Evolutionary conservation across 2,113 vertebrate species (phyloP), one percentile per base, ranked within the genome.

Genomic region (Taurulus bubalis): DNA sequence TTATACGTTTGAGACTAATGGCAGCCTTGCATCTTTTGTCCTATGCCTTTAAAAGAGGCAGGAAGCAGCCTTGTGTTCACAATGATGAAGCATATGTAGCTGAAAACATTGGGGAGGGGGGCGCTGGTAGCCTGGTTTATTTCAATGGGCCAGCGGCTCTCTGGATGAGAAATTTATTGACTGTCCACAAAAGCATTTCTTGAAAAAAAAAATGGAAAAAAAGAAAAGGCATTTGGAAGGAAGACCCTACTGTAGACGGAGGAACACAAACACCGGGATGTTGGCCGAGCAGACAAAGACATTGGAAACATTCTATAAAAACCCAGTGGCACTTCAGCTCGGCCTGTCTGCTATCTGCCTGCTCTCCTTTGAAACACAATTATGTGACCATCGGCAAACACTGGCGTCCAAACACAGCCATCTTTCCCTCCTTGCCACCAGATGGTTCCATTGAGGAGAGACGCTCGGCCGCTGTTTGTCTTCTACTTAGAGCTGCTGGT

Each of bases 401-500:
- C 79, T 62, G 82, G 85, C 66, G 68, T 4, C 86, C 89, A 87
- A 88, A 89, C 77, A 86, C 85, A 89, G 91, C 88, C 93, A 88
- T 62, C 93, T 94, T 95, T 93, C 77, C 89, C 84, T 90, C 77
- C 79, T 89, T 94, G 79, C 93, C 91, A 95, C 91, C 94, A 95
- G 94, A 96, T 94, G 94, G 92, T 92, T 94, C 91, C 92, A 94
- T 93, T 94, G 92, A 94, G 74, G 87, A 77, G 88, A 80, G 84
- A 85, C 75, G 89, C 87, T 77, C 42, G 80, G 86, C 72, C 47
- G 82, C 69, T 95, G 91, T 96, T 96, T 96, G 89, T 93, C 93
- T 95, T 90, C 90, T 85, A 92, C 88, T 95, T 85, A 90, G 80
- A 82, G 88, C 94, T 70, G 78, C 51, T 87, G 86, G 85, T 92